These are phyloP conservation scores for Metellina segmentata DNA, from an alignment of 2,888 invertebrate genomes.

Conservation along the genomic window DNA sequence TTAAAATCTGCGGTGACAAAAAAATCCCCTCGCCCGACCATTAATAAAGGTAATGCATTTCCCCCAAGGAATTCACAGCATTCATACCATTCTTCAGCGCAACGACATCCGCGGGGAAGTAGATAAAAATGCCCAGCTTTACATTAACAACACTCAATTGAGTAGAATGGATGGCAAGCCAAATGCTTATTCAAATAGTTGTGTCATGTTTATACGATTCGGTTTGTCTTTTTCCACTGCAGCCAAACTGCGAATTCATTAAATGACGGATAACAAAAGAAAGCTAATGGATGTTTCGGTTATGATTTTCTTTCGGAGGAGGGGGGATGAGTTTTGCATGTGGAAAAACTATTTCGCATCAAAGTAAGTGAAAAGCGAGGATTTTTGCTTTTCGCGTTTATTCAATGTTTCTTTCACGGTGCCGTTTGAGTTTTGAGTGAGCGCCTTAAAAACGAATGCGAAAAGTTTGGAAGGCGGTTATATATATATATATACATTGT, in stretches of 20 bases:
- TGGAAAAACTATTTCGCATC: too few relatives aligned
- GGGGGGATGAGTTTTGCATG: not conserved
- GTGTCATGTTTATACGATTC: conserved; percentile 18
- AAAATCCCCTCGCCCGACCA: not conserved
- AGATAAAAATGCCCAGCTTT: conserved; percentile 27
- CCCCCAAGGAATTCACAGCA: too few relatives aligned
- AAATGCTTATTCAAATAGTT: conserved; percentile 33
- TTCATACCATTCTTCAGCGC: not conserved
- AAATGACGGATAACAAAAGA: not conserved
- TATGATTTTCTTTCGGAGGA: not conserved
- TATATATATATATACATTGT: too few relatives aligned
- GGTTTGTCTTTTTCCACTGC: not conserved
- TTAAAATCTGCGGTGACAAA: conserved; percentile 1
- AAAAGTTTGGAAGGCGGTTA: too few relatives aligned
- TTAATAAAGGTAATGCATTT: too few relatives aligned
- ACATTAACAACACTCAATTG: conserved; percentile 10
- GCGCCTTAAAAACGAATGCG: too few relatives aligned
- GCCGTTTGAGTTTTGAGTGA: too few relatives aligned
- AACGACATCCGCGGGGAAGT: not conserved
- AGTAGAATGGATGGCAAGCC: not conserved
- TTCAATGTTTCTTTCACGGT: too few relatives aligned
- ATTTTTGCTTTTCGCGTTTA: too few relatives aligned
- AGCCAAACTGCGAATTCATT: conserved; percentile 27
- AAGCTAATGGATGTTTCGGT: not conserved
- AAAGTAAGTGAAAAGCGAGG: too few relatives aligned